Evolutionary conservation across 2,888 invertebrate genomes (phyloP), one percentile per base, ranked within the genome.

Genomic region (Leucoma salicis): DNA sequence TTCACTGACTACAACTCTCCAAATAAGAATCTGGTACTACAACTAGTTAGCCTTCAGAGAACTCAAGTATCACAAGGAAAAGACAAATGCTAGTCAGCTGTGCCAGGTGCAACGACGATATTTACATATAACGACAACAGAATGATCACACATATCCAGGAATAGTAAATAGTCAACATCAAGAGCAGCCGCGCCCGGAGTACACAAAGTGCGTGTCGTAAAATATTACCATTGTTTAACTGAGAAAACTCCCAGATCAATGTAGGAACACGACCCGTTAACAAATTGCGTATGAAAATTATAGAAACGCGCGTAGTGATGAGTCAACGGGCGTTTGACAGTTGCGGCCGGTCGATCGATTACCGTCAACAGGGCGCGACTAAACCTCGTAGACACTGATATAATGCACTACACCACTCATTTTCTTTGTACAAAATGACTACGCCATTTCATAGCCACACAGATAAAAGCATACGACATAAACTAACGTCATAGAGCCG

Each of bases 291-390:
- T 82, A 79, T 78, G 75, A 77, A 78, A 73, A 74, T 73, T 77
- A 72, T 66, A 65, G 67, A 70, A 67, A 63, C 66, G 52, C 63
- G 62, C 46, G 68, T 57, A 65, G 68, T 74, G 83, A 85, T 87
- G 88, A 87, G 82, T 88, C 88, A 87, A 87, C 84, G 78, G 75
- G 70, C 72, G 78, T 76, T 81, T 83, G 86, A 85, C 85, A 83
- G 82, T 73, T 76, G 78, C 65, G 75, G 77, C 79, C 75, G 76
- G 75, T 43, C 82, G 88, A 91, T 91, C 91, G 91, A 91, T 90
- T 73, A 64, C 57, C 65, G 70, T 68, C 71, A 72, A 70, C 74
- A 72, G 78, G 76, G 76, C 72, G 75, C 77, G 77, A 74, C 75
- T 67, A 65, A 47, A 60, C 65, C 59, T 57, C 55, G 41, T 45